Evolutionary conservation across 2,888 invertebrate genomes (phyloP).

Genomic region (Drosophila seclusa): DNA sequence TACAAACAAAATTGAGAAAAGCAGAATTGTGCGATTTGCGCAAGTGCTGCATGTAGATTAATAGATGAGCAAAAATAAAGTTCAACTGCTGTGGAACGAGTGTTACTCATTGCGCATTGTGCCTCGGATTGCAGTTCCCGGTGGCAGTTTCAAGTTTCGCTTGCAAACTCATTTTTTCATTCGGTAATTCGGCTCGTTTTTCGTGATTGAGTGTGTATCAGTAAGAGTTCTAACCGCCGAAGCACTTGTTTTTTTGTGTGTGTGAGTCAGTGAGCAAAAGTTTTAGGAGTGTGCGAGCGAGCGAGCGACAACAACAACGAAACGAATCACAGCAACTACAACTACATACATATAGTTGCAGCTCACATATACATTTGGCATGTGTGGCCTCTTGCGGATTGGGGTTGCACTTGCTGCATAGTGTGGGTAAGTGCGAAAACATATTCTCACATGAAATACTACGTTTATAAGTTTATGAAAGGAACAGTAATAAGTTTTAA

Average conservation of each 20-base stretch:
- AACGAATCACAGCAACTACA: slow-evolving; percentile 22
- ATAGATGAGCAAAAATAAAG: slow-evolving; percentile 14
- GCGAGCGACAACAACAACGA: slow-evolving; percentile 39
- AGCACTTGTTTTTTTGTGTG: slow-evolving; percentile 21
- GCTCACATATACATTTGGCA: slow-evolving; percentile 36
- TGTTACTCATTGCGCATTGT: slow-evolving; percentile 12
- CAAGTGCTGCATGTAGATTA: slow-evolving; percentile 26
- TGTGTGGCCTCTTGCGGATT: slow-evolving; percentile 47
- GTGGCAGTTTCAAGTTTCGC: slow-evolving; percentile 28
- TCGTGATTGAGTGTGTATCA: slow-evolving; percentile 14
- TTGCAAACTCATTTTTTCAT: slow-evolving; percentile 32
- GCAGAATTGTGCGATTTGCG: slow-evolving; percentile 14
- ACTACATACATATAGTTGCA: slow-evolving; percentile 11
- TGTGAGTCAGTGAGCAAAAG: slow-evolving; percentile 32
- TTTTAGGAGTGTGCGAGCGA: slow-evolving; percentile 3
- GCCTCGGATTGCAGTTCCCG: slow-evolving; percentile 22
- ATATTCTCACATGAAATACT: slow-evolving; percentile 10
- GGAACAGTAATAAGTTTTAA: slow-evolving; percentile 24
- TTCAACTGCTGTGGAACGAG: not conserved
- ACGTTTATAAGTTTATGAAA: not conserved
- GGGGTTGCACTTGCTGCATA: slow-evolving; percentile 47
- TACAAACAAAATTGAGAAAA: slow-evolving; percentile 31
- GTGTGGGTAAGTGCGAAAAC: slow-evolving; percentile 59
- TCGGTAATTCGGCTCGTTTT: slow-evolving; percentile 14
- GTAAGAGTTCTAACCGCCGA: slow-evolving; percentile 50